phyloP scores from a whole-genome alignment of 1,140 invertebrate species.

The Drosophila setifemur region DNA sequence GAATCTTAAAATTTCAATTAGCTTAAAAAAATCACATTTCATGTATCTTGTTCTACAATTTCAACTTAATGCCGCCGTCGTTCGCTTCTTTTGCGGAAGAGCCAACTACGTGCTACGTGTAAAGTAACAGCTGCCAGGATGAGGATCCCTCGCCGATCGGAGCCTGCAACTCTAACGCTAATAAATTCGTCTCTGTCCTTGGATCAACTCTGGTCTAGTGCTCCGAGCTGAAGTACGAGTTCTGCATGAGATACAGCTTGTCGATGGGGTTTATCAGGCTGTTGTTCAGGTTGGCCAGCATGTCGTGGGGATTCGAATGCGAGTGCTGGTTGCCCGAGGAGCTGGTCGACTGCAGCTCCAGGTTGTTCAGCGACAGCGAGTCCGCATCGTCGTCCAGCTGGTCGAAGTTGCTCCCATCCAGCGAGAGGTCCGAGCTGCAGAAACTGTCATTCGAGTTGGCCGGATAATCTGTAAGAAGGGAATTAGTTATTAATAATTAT shows the following conservation, averaged over 20 bases:
- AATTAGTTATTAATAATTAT: background rate
- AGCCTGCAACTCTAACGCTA: conserved; percentile 62
- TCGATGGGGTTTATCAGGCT: conserved; percentile 95
- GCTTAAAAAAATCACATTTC: conserved; percentile 76
- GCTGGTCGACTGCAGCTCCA: conserved; percentile 85
- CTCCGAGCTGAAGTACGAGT: conserved; percentile 90
- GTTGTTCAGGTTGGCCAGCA: conserved; percentile 85
- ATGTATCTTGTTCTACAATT: conserved; percentile 60
- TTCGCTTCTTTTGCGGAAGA: conserved; percentile 4
- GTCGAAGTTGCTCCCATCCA: conserved; percentile 92
- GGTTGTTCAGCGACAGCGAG: conserved; percentile 88
- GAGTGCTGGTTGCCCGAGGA: conserved; percentile 83
- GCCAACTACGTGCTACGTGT: conserved; percentile 14
- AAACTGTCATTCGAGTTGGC: conserved; percentile 94
- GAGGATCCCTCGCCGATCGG: conserved; percentile 4
- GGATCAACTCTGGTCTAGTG: conserved; percentile 37
- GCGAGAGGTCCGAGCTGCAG: conserved; percentile 93
- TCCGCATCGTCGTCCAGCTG: conserved; percentile 91
- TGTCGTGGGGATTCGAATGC: conserved; percentile 83
- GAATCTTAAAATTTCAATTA: conserved; percentile 72
- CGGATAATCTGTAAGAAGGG: conserved; percentile 88
- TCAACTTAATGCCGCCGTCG: conserved; percentile 19
- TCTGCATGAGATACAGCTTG: conserved; percentile 98
- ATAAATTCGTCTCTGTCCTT: conserved; percentile 72
- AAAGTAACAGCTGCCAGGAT: conserved; percentile 40